Conservation (phyloP, 2,113 vertebrate species). For the Phylloscopus whistleri region DNA sequence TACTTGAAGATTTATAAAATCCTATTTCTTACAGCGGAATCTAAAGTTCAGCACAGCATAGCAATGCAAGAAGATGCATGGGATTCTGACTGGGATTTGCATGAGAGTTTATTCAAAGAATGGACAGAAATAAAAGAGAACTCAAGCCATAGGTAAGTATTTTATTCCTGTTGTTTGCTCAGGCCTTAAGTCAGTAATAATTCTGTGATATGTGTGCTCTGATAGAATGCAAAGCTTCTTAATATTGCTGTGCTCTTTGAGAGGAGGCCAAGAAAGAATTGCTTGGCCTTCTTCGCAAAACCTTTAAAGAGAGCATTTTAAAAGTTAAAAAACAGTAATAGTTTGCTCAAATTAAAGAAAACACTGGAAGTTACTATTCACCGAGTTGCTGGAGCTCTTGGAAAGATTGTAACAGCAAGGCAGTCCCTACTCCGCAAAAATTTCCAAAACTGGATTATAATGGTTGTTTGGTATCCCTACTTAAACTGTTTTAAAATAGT, state of each 20-base stretch:
- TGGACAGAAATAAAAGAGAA: conserved; percentile 87
- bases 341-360: not conserved
- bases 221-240: not conserved
- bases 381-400: not conserved
- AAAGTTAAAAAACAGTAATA: not conserved
- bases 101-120: conserved; percentile 86
- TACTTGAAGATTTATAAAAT: not conserved
- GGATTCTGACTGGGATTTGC: conserved; percentile 91
- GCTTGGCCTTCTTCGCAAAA: not conserved
- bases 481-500: not conserved
- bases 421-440: not conserved
- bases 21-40: conserved; percentile 76
- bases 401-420: not conserved
- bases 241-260: not conserved
- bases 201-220: not conserved
- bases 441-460: not conserved
- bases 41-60: conserved; percentile 81
- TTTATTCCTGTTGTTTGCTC: not conserved
- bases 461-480: not conserved
- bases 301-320: not conserved
- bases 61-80: conserved; percentile 89
- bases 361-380: not conserved
- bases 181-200: not conserved
- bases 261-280: not conserved
- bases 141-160: conserved; percentile 82